Conservation (phyloP, 2,797 vertebrate genomes). For the Borostomias antarcticus region DNA sequence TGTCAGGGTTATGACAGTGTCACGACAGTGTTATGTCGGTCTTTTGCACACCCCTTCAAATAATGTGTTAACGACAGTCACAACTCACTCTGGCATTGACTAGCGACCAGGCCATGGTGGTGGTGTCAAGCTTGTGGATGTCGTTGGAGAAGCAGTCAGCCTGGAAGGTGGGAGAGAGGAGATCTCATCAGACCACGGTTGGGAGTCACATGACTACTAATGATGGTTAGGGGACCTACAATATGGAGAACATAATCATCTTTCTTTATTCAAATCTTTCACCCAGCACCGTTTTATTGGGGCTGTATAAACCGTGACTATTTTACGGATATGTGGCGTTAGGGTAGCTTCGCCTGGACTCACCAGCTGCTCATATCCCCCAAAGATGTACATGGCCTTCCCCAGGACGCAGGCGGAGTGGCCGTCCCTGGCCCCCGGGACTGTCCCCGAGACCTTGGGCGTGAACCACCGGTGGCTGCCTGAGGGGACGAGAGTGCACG, state of each 20-base stretch:
- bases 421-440: slow-evolving; percentile 94
- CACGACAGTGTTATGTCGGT: too few relatives aligned
- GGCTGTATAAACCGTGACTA: too few relatives aligned
- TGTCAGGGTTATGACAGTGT: too few relatives aligned
- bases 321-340: too few relatives aligned
- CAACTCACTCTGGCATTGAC: slow-evolving; percentile 90
- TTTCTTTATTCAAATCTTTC: too few relatives aligned
- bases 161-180: slow-evolving; percentile 66
- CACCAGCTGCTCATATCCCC: slow-evolving; percentile 98
- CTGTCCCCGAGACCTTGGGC: slow-evolving; percentile 88
- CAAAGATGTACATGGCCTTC: slow-evolving; percentile 97
- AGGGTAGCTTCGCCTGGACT: slow-evolving; percentile 49
- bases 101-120: slow-evolving; percentile 91
- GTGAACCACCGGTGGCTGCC: slow-evolving; percentile 94
- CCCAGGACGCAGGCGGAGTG: slow-evolving; percentile 93
- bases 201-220: not conserved
- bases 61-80: too few relatives aligned
- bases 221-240: not conserved
- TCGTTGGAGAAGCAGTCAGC: slow-evolving; percentile 99
- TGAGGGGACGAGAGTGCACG: slow-evolving; percentile 70
- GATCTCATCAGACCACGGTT: not conserved
- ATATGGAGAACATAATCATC: too few relatives aligned
- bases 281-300: too few relatives aligned
- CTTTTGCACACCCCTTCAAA: too few relatives aligned
- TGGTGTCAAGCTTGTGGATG: slow-evolving; percentile 95